Percentiles rank a stretch among this genome's conserved stretches.
Conservation (phyloP, 1,140 invertebrate species). For the Neodiprion virginianus region DNA sequence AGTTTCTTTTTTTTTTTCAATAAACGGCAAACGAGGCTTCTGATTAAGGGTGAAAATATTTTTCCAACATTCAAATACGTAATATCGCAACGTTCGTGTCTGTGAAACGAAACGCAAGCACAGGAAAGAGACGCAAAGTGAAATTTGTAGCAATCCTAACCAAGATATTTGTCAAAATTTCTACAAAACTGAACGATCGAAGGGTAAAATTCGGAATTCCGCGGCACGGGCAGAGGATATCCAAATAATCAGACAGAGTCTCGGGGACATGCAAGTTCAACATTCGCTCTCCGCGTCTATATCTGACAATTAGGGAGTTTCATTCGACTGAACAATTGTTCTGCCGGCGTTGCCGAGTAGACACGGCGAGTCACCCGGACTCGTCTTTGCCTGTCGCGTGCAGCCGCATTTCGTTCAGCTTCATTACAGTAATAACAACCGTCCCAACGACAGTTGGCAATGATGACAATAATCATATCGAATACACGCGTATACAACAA, state of each 20-base stretch:
- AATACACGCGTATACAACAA: too few relatives aligned
- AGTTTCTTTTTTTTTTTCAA: too few relatives aligned
- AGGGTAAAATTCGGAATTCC: too few relatives aligned
- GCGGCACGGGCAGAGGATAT: not conserved
- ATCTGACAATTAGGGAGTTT: not conserved
- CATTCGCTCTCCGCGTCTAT: not conserved
- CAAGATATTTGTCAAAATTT: not conserved
- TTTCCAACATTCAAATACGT: too few relatives aligned
- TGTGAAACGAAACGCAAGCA: too few relatives aligned
- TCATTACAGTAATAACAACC: not conserved
- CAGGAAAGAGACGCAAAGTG: too few relatives aligned
- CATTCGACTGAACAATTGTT: not conserved
- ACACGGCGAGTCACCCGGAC: not conserved
- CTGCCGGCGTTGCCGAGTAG: not conserved
- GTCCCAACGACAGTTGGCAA: too few relatives aligned
- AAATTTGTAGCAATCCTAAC: too few relatives aligned
- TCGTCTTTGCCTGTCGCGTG: not conserved
- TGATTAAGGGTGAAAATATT: too few relatives aligned
- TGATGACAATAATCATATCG: too few relatives aligned
- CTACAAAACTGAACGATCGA: not conserved
- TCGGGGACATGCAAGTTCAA: not conserved
- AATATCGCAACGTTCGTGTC: too few relatives aligned
- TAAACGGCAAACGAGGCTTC: too few relatives aligned
- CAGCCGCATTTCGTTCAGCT: slow-evolving; percentile 1
- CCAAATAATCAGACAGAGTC: not conserved